These are phyloP conservation scores for Xylota sylvarum DNA, from an alignment of 2,888 invertebrate species.

Conservation along the genomic window DNA sequence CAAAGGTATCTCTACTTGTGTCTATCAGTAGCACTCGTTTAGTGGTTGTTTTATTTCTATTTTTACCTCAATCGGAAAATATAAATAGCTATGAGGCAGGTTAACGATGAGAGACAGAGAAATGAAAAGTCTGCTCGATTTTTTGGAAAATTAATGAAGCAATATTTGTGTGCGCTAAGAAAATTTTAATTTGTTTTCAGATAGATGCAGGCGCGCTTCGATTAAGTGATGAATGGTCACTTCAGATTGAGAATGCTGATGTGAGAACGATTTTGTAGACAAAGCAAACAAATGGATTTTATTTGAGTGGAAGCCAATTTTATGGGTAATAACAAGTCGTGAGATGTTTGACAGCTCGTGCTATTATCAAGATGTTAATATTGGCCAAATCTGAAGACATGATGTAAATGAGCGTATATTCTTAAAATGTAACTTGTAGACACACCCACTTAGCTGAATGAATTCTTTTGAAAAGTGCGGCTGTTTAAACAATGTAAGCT, in stretches of 20 bases:
- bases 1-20: not conserved
- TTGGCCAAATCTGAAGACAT: not conserved
- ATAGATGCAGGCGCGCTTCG: conserved; percentile 18
- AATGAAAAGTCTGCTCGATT: conserved; percentile 29
- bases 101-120: conserved; percentile 14
- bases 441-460: not conserved
- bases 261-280: conserved; percentile 20
- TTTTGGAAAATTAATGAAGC: conserved; percentile 29
- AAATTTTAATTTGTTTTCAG: conserved; percentile 19
- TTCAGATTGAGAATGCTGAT: conserved; percentile 31
- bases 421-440: not conserved
- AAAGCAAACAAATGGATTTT: conserved; percentile 26
- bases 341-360: conserved; percentile 7
- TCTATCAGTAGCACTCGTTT: not conserved
- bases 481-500: not conserved
- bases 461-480: not conserved
- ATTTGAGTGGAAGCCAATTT: conserved; percentile 52
- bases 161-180: conserved; percentile 30
- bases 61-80: conserved; percentile 14
- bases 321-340: conserved; percentile 11
- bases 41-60: conserved; percentile 34
- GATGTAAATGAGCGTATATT: not conserved
- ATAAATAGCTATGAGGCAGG: conserved; percentile 32
- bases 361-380: conserved; percentile 10
- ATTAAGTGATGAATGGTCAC: conserved; percentile 49